Evolutionary conservation across 1,140 invertebrate genomes (phyloP).

Genomic region (Thaumatotibia leucotreta): DNA sequence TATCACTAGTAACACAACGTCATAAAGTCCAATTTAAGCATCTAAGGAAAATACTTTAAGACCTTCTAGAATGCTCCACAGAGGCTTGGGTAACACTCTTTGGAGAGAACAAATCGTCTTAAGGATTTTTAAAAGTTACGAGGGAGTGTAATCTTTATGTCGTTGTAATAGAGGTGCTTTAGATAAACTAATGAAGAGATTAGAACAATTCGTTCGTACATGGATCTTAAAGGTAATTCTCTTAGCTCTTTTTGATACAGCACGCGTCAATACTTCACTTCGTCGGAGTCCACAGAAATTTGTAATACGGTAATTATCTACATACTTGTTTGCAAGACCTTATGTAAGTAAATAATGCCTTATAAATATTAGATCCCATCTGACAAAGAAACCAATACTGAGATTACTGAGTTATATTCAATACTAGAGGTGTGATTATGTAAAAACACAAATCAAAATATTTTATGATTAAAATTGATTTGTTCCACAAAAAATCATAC

Average conservation of each 20-base stretch:
- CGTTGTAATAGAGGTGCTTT: conserved; percentile 22
- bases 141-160: conserved; percentile 24
- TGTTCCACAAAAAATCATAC: no score
- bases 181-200: conserved; percentile 38
- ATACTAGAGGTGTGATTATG: no score
- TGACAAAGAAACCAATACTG: no score
- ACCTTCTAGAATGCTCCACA: conserved; percentile 14
- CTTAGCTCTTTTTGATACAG: conserved; percentile 37
- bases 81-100: conserved; percentile 20
- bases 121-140: conserved; percentile 24
- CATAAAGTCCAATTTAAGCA: conserved; percentile 15
- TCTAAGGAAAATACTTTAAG: not conserved
- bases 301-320: not conserved
- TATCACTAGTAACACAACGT: not conserved
- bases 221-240: conserved; percentile 36
- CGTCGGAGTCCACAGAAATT: conserved; percentile 16
- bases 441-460: no score
- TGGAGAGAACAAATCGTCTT: conserved; percentile 31
- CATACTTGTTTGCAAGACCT: no score
- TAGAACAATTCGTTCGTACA: conserved; percentile 31
- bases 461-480: no score
- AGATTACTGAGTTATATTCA: no score
- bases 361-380: not conserved
- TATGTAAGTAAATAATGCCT: not conserved
- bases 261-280: conserved; percentile 42